Percentiles rank a stretch among this genome's conserved stretches.
Evolutionary conservation across 1,140 invertebrate genomes (phyloP).

Genomic region (Rhagoletis pomonella): DNA sequence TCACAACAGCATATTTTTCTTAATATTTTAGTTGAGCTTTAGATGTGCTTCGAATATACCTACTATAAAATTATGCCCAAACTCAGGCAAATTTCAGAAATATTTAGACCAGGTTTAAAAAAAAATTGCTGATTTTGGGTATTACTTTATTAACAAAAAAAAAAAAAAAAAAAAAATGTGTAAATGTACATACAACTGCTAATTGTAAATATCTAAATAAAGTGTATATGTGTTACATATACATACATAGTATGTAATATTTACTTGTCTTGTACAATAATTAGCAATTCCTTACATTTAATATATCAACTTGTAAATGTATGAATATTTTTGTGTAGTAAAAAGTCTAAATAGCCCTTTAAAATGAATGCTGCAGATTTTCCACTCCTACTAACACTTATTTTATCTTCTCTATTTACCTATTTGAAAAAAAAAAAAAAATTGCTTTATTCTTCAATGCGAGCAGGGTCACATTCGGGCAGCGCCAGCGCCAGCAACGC

Average conservation of each 20-base stretch:
- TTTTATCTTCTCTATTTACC: neutral
- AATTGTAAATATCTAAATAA: neutral
- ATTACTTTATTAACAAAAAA: neutral
- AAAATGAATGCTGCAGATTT: neutral
- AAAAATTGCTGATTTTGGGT: neutral
- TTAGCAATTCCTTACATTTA: neutral
- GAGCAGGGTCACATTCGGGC: constrained; percentile 57
- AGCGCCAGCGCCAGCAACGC: constrained; percentile 69
- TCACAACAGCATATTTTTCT: neutral
- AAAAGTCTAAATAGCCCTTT: neutral
- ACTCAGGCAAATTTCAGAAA: neutral
- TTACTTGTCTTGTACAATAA: constrained; percentile 6
- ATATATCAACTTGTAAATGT: neutral
- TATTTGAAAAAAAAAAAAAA: neutral
- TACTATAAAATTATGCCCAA: neutral
- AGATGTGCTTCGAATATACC: constrained; percentile 9
- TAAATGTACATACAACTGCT: neutral
- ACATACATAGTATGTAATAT: neutral
- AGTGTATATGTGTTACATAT: neutral
- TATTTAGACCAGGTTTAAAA: neutral
- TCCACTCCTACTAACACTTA: neutral
- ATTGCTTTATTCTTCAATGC: neutral
- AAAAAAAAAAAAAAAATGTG: neutral
- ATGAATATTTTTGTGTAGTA: neutral
- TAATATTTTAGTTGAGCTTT: constrained; percentile 18